Evolutionary conservation across 2,888 invertebrate species (phyloP), one percentile per base, ranked within the genome.

Genomic region (Glyphotaelius pellucidus): DNA sequence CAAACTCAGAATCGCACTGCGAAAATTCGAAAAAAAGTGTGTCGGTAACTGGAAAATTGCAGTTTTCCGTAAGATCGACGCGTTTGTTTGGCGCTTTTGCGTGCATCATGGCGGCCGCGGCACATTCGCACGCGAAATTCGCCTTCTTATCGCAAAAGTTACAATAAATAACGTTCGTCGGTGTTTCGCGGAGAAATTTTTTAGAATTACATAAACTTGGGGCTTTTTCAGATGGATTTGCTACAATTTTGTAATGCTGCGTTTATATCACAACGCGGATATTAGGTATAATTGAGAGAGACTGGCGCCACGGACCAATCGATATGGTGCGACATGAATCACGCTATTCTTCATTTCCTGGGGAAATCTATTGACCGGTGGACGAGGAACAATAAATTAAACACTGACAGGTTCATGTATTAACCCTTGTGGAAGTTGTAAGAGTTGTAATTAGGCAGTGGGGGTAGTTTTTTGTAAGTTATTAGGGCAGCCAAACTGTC

Each of bases 401-500:
- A 32, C 15, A 81, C 3, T 15, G 81, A 15, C 7, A 19, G 15
- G 15, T 81, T 31, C 5, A 47, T 81, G 81, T 31, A 31, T 32
- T 81, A 32, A 32, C 81, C 81, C 5, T 81, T 31, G 30, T 15
- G 14, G 81, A 81, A 15, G 81, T 32, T 83, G 81, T 87, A 47
- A 30, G 38, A n/a, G 67, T 67, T n/a, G 67, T 25, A n/a, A 25
- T 92, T 88, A 81, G 52, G 80, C 81, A n/a, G 85, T 88, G 38
- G 79, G 9, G 52, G 67, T 67, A 67, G n/a, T 67, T 85, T 87
- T 88, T 81, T 88, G 80, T 35, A 52, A 42, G 88, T 47, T 47
- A 19, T 67, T 79, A 3, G 38, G 35, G 30, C 84, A 87, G 85
- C 86, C 91, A 93, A 93, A 89, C 93, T 93, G 93, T 93, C 93